Base-by-base conservation (phyloP, 2,888 invertebrate genomes). In the Trachelus stipa region DNA sequence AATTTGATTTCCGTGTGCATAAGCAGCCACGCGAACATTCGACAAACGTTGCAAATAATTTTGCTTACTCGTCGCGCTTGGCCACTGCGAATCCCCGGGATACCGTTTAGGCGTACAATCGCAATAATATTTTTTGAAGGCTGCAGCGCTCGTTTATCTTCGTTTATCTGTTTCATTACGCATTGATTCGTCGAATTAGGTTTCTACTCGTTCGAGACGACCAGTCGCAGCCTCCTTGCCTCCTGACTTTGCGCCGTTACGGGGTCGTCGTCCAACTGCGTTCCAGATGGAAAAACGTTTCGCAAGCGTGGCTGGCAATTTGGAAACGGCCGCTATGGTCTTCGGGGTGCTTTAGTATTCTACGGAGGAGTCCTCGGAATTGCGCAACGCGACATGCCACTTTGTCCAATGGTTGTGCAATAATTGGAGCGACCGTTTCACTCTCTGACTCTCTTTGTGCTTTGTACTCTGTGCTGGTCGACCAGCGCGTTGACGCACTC, bases 381-480 rank as follows among this genome's bases (percentile, higher is more conserved):
- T 56, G 40, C 40, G 40, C 40, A 56, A 56, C 40, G 23, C 40
- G 40, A 56, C 40, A 0, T 23, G 40, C 40, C 40, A 56, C 40
- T 56, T 56, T 56, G 23, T 56, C 40, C 23, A 56, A 56, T 71
- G 33, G 80, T 79, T 81, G 79, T 40, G 73, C 77, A 79, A 82
- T 82, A 81, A 81, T 82, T 81, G 78, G 79, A 81, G 76, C 81
- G 77, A 78, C 76, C 76, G 80, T 56, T 56, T 56, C 76, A 77
- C 78, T 77, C 78, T 78, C 40, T 56, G 40, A 23, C 23, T 56
- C 40, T 56, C 40, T 23, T 56, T 56, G 15, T 56, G 23, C 23
- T 40, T 15, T 40, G 15, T 15, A 40, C 40, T 56, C 23, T 56
- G 23, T 2, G 6, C 40, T 56, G 23, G 23, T 56, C 40, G 40